Conservation (phyloP, 2,888 invertebrate species). For the Parascotia fuliginaria region DNA sequence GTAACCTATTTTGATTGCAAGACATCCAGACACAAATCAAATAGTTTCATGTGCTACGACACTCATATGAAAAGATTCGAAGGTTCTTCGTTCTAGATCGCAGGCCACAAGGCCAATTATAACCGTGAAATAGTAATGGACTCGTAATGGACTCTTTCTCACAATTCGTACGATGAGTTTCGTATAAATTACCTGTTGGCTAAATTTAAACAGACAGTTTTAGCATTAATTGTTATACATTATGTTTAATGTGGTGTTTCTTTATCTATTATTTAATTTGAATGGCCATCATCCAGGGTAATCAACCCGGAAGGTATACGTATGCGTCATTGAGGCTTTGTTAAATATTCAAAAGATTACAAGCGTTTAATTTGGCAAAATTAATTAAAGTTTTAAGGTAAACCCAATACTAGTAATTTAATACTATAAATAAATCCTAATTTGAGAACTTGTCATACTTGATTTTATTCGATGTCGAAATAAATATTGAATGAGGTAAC, state of each 20-base stretch:
- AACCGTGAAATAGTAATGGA: no score
- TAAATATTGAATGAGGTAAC: not conserved
- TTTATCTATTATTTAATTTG: not conserved
- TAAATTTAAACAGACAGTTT: not conserved
- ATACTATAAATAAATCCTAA: no score
- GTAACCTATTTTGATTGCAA: no score
- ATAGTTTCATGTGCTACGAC: no score
- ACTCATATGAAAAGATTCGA: no score
- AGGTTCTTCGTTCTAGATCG: no score
- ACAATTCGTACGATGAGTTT: not conserved
- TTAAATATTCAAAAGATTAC: conserved; percentile 4
- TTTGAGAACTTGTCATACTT: no score
- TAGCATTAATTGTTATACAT: not conserved
- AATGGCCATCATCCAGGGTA: conserved; percentile 2
- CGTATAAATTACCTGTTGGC: not conserved
- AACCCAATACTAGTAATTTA: not conserved
- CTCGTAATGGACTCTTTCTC: not conserved
- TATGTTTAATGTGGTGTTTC: not conserved
- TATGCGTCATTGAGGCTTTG: conserved; percentile 2
- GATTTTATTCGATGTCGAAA: not conserved
- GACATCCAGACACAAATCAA: no score
- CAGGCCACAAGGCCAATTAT: no score
- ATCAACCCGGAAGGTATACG: conserved; percentile 12
- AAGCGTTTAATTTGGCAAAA: not conserved
- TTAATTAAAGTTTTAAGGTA: conserved; percentile 8